Percentiles rank a stretch among this genome's conserved stretches.
Conservation (phyloP, 2,888 invertebrate genomes). For the Adineta ricciae region DNA sequence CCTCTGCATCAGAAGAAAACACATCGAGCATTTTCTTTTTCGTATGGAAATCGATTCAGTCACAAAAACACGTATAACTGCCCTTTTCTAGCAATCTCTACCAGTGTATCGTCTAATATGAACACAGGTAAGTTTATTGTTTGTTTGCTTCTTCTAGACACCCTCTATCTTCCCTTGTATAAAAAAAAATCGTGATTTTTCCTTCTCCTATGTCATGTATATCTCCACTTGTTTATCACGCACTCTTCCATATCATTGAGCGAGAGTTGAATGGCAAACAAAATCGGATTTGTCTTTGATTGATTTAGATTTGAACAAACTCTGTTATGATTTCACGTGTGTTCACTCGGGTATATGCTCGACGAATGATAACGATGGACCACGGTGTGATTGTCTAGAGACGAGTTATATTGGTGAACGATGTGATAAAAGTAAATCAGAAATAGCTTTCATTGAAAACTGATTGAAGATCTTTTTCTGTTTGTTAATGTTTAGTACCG, state of each 20-base stretch:
- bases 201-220: too few species aligned
- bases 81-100: too few species aligned
- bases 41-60: too few species aligned
- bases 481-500: not conserved
- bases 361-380: not conserved
- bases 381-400: not conserved
- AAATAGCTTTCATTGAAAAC: not conserved
- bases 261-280: not conserved
- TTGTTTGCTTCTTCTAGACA: too few species aligned
- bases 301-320: slow-evolving; percentile 10
- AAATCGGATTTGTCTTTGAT: not conserved
- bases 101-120: too few species aligned
- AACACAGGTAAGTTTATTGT: too few species aligned
- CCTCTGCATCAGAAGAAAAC: not conserved
- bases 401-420: not conserved
- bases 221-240: too few species aligned
- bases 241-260: too few species aligned
- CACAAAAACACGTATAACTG: too few species aligned
- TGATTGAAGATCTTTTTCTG: not conserved
- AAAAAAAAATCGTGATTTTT: too few species aligned
- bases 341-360: not conserved
- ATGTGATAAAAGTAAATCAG: not conserved
- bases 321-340: slow-evolving; percentile 22
- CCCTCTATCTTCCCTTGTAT: too few species aligned
- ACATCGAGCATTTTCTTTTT: not conserved